These are phyloP conservation scores for Amphipyra tragopoginis DNA, from an alignment of 2,888 invertebrate species.

Conservation along the genomic window DNA sequence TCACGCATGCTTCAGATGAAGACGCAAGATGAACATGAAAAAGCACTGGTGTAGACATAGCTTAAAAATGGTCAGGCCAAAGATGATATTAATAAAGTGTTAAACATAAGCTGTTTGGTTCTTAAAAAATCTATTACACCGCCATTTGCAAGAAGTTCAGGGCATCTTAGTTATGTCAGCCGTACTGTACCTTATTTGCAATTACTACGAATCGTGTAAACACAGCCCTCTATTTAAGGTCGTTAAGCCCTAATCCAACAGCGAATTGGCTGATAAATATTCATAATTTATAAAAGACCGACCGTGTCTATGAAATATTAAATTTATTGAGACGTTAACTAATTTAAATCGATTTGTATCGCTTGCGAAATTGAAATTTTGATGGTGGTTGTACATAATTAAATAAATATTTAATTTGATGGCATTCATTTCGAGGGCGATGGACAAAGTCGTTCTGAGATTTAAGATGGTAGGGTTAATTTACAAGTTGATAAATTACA, in stretches of 20 bases:
- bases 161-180: neutral
- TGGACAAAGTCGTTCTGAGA: no score
- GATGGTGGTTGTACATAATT: conserved; percentile 43
- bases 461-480: no score
- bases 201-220: neutral
- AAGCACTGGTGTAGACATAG: no score
- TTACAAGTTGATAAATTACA: no score
- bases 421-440: conserved; percentile 9
- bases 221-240: conserved; percentile 1
- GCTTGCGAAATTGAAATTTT: conserved; percentile 49
- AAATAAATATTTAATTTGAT: conserved; percentile 50
- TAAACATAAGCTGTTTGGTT: no score
- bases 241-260: conserved; percentile 25
- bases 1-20: no score
- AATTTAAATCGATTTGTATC: conserved; percentile 54
- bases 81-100: no score
- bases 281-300: conserved; percentile 45
- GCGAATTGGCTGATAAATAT: conserved; percentile 49
- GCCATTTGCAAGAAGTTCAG: no score
- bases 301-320: conserved; percentile 42
- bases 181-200: neutral
- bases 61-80: no score
- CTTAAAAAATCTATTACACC: no score
- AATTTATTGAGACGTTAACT: conserved; percentile 48
- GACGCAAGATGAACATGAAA: no score